Conservation (phyloP, 2,113 vertebrate species). For the Psettodes erumei region DNA sequence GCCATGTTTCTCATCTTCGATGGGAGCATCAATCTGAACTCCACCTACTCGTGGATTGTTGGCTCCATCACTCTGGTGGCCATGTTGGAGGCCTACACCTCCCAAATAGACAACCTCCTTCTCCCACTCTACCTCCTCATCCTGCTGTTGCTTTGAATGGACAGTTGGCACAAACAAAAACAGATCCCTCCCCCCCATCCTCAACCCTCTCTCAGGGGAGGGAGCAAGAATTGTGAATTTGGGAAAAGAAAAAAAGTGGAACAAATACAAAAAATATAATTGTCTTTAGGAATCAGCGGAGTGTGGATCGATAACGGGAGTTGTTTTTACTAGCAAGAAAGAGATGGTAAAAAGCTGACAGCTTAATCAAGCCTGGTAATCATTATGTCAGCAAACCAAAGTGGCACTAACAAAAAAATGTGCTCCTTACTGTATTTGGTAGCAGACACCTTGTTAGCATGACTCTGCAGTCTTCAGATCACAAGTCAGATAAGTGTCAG, state of each 20-base stretch:
- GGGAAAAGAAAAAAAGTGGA: neutral
- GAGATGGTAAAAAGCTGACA: neutral
- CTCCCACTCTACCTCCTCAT: slow-evolving; percentile 97
- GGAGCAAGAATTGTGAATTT: neutral
- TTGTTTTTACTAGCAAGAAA: slow-evolving; percentile 14
- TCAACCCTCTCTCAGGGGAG: neutral
- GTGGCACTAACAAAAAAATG: neutral
- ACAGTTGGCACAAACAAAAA: slow-evolving; percentile 9
- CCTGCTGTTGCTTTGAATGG: slow-evolving; percentile 88
- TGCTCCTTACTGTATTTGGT: neutral
- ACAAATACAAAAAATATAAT: neutral
- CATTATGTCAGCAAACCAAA: slow-evolving; percentile 13
- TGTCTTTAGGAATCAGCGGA: slow-evolving; percentile 19
- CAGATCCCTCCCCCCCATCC: neutral
- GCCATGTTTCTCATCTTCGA: slow-evolving; percentile 96
- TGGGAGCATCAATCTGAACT: slow-evolving; percentile 89
- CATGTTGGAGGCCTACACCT: slow-evolving; percentile 94
- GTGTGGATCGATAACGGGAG: neutral
- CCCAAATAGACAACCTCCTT: slow-evolving; percentile 96
- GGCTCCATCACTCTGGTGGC: slow-evolving; percentile 91
- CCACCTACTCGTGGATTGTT: slow-evolving; percentile 93
- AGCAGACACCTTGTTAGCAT: slow-evolving; percentile 29
- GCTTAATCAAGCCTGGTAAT: neutral
- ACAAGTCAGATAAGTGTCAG: slow-evolving; percentile 26
- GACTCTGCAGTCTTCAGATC: slow-evolving; percentile 9